Evolutionary conservation across 2,888 invertebrate genomes (phyloP).

Genomic region (Nipponacmea schrenckii): DNA sequence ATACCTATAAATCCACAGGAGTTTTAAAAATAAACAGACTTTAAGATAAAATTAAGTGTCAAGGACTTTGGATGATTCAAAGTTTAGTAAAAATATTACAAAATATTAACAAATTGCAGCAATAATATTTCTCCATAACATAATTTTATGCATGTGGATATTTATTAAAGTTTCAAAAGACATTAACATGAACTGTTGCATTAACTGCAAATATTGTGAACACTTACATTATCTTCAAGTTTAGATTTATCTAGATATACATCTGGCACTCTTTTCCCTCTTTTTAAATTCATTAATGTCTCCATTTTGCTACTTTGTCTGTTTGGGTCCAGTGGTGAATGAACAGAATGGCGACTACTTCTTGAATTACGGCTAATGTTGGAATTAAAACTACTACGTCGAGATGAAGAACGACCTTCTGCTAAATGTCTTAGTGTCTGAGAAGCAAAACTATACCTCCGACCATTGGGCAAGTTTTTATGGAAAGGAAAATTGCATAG

Average conservation of each 20-base stretch:
- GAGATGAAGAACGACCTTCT: slow-evolving; percentile 29
- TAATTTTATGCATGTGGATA: too few relatives aligned
- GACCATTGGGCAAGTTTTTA: slow-evolving; percentile 74
- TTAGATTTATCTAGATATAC: slow-evolving; percentile 66
- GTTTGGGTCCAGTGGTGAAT: slow-evolving; percentile 83
- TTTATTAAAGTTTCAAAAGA: too few relatives aligned
- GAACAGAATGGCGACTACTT: slow-evolving; percentile 79
- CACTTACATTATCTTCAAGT: slow-evolving; percentile 56
- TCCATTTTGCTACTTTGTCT: slow-evolving; percentile 52
- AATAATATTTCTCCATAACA: too few relatives aligned
- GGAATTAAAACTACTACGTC: slow-evolving; percentile 54
- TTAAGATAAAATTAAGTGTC: too few relatives aligned
- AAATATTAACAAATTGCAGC: too few relatives aligned
- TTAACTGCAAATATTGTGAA: slow-evolving; percentile 1
- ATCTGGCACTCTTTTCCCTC: slow-evolving; percentile 62
- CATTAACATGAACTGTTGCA: too few relatives aligned
- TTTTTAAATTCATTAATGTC: slow-evolving; percentile 45
- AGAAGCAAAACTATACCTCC: slow-evolving; percentile 95
- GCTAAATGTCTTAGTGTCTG: slow-evolving; percentile 77
- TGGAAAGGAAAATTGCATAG: slow-evolving; percentile 58
- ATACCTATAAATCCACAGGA: slow-evolving; percentile 20
- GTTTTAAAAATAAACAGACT: too few relatives aligned
- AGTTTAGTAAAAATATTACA: too few relatives aligned
- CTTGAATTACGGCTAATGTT: slow-evolving; percentile 49
- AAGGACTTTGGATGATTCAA: too few relatives aligned